Evolutionary conservation across 2,888 invertebrate genomes (phyloP), one percentile per base, ranked within the genome.

Genomic region (Synergus itoensis): DNA sequence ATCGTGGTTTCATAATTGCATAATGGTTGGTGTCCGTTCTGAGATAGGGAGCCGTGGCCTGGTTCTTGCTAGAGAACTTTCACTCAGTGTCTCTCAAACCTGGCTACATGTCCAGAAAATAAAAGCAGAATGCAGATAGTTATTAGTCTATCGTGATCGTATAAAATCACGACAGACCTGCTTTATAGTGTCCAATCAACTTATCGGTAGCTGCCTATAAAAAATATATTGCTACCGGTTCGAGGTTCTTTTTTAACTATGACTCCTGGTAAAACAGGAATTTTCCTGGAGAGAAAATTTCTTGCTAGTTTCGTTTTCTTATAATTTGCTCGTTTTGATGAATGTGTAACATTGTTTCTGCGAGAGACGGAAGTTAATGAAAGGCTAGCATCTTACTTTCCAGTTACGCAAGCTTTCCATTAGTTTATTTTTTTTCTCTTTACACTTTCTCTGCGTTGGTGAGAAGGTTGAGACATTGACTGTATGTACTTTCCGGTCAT

Each of bases 1-100:
- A 73, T 53, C 77, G 82, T 80, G 82, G 79, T 84, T 77, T 81
- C 81, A 85, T 87, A 86, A 86, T 89, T 89, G 86, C 88, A 86
- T 87, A 88, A 89, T 87, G 85, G 84, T 82, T 82, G 81, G 81
- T 83, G 84, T 84, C 28, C 84, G 76, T 80, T 77, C 76, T 80
- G 85, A 87, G 86, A 89, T 88, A 88, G 86, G 86, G 85, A 88
- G 88, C 88, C 89, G 84, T 89, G 90, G 90, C 89, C 90, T 88
- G 88, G 84, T 89, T 90, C 88, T 88, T 87, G 82, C 85, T 79
- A 82, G 84, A 84, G 83, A 83, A 90, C 89, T 90, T 89, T 90
- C 90, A 89, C 89, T 90, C 84, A 83, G 73, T 53, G 73, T 73
- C 73, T 73, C 48, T 73, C 73, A 48, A 73, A 73, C 73, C 53